Conservation (phyloP, 2,888 invertebrate genomes). For the Polylopha cassiicola region DNA sequence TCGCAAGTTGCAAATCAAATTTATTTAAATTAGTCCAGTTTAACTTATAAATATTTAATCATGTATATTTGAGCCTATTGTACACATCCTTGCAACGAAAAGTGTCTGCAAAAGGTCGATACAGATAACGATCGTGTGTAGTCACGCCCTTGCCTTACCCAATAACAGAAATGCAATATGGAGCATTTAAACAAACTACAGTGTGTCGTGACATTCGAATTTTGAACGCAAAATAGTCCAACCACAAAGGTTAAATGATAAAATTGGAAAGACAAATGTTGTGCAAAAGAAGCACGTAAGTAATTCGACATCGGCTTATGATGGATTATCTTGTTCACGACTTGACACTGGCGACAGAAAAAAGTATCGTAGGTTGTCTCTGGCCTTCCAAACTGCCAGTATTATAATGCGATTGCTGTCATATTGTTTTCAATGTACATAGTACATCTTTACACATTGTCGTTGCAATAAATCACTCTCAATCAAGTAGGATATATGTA, state of each 20-base stretch:
- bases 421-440: too few species aligned
- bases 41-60: too few species aligned
- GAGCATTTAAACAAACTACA: constrained; percentile 10
- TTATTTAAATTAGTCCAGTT: too few species aligned
- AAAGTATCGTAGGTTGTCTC: too few species aligned
- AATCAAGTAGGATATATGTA: too few species aligned
- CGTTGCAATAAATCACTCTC: too few species aligned
- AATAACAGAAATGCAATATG: constrained; percentile 11
- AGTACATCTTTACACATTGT: too few species aligned
- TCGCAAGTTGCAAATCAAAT: too few species aligned
- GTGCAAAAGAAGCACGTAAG: constrained; percentile 35
- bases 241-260: constrained; percentile 23
- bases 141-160: constrained; percentile 16
- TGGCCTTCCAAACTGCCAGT: too few species aligned
- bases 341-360: constrained; percentile 18
- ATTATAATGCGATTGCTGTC: too few species aligned
- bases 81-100: constrained; percentile 12
- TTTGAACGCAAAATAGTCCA: constrained; percentile 12
- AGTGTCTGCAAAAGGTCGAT: constrained; percentile 7
- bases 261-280: constrained; percentile 26
- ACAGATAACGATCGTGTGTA: constrained; percentile 16
- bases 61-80: too few species aligned
- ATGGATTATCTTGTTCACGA: constrained; percentile 47
- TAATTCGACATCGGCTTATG: constrained; percentile 28
- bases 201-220: constrained; percentile 19